A percentile compares a stretch with the other conserved stretches of the same genome.
Evolutionary conservation across 2,888 invertebrate genomes (phyloP).

Genomic region (Himalopsyche japonica): DNA sequence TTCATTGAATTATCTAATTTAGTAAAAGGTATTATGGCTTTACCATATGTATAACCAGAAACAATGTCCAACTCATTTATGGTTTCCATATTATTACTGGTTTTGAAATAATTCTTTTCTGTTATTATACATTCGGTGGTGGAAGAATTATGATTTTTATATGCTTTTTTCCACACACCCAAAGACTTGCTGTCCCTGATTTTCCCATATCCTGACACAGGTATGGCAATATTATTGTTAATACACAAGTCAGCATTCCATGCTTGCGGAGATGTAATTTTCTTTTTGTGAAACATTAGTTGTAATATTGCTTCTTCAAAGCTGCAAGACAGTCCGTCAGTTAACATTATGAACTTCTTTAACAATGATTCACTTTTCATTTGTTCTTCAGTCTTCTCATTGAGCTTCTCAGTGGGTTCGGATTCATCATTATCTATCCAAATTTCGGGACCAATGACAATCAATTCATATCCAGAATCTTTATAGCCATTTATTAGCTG

Average conservation of each 20-base stretch:
- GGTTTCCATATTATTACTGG: slow-evolving; percentile 57
- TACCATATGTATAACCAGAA: slow-evolving; percentile 65
- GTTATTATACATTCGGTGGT: slow-evolving; percentile 50
- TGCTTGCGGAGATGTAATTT: slow-evolving; percentile 55
- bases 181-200: slow-evolving; percentile 54
- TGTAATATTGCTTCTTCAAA: slow-evolving; percentile 65
- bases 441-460: slow-evolving; percentile 63
- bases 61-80: slow-evolving; percentile 58
- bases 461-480: slow-evolving; percentile 61
- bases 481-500: slow-evolving; percentile 60
- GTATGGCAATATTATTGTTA: slow-evolving; percentile 64
- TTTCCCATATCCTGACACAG: slow-evolving; percentile 61
- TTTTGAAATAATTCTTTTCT: slow-evolving; percentile 50
- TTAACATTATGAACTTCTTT: slow-evolving; percentile 51
- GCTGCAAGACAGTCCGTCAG: slow-evolving; percentile 56
- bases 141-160: slow-evolving; percentile 52
- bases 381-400: slow-evolving; percentile 43
- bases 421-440: slow-evolving; percentile 49
- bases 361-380: slow-evolving; percentile 45
- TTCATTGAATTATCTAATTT: slow-evolving; percentile 61
- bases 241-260: slow-evolving; percentile 70
- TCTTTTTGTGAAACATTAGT: slow-evolving; percentile 61
- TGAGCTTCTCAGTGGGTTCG: slow-evolving; percentile 46
- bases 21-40: slow-evolving; percentile 63
- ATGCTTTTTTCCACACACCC: slow-evolving; percentile 49